phyloP scores from a whole-genome alignment of 2,113 vertebrate genomes.

The Sebastes schlegelii region DNA sequence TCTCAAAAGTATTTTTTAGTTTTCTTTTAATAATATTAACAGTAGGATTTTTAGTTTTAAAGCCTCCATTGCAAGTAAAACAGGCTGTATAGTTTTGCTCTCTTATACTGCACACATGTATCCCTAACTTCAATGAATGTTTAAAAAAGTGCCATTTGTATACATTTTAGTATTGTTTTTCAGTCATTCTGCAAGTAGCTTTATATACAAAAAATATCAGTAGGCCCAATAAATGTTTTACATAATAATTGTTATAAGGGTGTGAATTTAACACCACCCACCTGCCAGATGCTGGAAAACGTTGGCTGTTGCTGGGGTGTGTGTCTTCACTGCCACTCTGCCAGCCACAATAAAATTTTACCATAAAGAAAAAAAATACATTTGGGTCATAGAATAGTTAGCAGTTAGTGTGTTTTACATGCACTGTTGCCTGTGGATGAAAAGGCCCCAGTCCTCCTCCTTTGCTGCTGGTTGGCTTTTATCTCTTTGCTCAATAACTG shows the following conservation, averaged over 20 bases:
- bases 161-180: not conserved
- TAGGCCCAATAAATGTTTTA: not conserved
- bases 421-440: not conserved
- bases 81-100: not conserved
- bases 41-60: not conserved
- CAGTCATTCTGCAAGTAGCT: not conserved
- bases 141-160: not conserved
- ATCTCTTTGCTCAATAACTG: not conserved
- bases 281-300: not conserved
- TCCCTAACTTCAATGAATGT: not conserved
- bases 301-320: not conserved
- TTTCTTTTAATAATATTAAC: too few species aligned
- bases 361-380: not conserved
- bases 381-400: not conserved
- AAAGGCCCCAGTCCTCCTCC: not conserved
- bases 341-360: not conserved
- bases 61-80: not conserved
- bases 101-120: not conserved
- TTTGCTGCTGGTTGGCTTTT: not conserved
- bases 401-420: not conserved
- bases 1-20: too few species aligned
- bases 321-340: not conserved
- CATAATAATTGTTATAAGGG: not conserved
- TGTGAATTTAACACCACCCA: slow-evolving; percentile 1
- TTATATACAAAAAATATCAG: not conserved